Conservation (phyloP, 2,888 invertebrate genomes). For the Polydrusus tereticollis region DNA sequence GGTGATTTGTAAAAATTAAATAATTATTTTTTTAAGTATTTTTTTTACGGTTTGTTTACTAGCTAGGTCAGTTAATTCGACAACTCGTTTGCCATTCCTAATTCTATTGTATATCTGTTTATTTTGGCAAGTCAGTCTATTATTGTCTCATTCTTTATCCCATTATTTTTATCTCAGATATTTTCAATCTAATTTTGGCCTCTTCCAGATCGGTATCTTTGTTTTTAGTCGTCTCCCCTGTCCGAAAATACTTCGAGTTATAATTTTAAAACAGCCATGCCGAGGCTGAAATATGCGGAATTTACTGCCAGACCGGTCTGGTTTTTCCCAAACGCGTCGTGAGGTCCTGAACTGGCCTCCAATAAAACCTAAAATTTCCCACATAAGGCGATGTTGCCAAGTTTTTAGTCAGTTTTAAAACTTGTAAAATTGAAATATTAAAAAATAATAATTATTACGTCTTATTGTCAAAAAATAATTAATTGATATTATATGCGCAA, state of each 20-base stretch:
- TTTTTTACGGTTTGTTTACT: not conserved
- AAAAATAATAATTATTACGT: too few species aligned
- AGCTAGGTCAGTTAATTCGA: conserved; percentile 17
- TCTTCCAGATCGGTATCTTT: conserved; percentile 14
- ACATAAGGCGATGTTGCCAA: conserved; percentile 25
- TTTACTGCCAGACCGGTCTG: conserved; percentile 65
- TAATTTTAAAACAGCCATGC: conserved; percentile 18
- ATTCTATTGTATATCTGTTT: conserved; percentile 2
- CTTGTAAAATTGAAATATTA: too few species aligned
- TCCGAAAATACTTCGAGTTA: conserved; percentile 19
- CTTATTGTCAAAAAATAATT: too few species aligned
- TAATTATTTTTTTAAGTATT: not conserved
- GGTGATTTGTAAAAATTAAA: not conserved
- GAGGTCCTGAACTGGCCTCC: conserved; percentile 40
- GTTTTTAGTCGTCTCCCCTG: conserved; percentile 24
- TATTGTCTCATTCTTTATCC: conserved; percentile 15
- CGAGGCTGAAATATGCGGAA: conserved; percentile 62
- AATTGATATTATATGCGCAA: too few species aligned
- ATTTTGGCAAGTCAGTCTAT: conserved; percentile 11
- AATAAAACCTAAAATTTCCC: conserved; percentile 36
- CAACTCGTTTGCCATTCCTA: conserved; percentile 3
- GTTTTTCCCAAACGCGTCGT: conserved; percentile 60
- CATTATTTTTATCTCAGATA: conserved; percentile 15
- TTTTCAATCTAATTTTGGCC: conserved; percentile 27
- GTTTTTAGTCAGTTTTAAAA: not conserved